A percentile compares a stretch with the other conserved stretches of the same genome.
phyloP scores from a whole-genome alignment of 2,113 vertebrate genomes.

The Lynx canadensis region DNA sequence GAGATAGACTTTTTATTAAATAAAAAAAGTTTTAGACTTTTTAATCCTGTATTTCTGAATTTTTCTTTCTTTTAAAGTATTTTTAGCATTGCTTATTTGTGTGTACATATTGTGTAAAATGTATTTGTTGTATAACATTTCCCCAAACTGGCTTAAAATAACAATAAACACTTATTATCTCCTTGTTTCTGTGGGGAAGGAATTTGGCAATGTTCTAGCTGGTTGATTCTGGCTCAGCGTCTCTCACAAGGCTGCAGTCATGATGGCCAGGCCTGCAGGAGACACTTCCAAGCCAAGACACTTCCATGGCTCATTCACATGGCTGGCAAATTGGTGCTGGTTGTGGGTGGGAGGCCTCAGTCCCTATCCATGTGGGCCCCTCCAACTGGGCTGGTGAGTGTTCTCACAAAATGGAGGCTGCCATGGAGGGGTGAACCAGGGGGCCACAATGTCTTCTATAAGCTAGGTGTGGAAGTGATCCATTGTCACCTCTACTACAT shows the following conservation, averaged over 20 bases:
- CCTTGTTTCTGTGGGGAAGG: not conserved
- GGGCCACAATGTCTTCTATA: not conserved
- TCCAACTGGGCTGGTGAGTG: not conserved
- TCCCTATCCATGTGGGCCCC: not conserved
- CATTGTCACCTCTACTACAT: not conserved
- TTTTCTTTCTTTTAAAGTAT: constrained; percentile 41
- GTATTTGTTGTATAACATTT: not conserved
- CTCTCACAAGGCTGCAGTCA: not conserved
- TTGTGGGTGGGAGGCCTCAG: not conserved
- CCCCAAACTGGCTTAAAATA: not conserved
- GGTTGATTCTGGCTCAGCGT: not conserved
- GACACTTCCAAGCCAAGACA: not conserved
- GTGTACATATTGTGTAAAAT: not conserved
- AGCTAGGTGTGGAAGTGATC: not conserved
- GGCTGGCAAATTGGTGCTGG: not conserved
- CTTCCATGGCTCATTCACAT: fast-evolving
- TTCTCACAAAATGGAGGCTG: not conserved
- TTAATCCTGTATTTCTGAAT: constrained; percentile 36
- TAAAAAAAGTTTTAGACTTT: not conserved
- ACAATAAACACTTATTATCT: not conserved
- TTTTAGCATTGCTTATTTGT: not conserved
- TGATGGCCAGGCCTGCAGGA: no score
- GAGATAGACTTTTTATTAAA: constrained; percentile 19
- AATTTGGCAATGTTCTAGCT: not conserved
- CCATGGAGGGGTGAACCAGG: not conserved